Evolutionary conservation across 2,797 vertebrate species (phyloP), one percentile per base, ranked within the genome.

Genomic region (Acrocephalus scirpaceus): DNA sequence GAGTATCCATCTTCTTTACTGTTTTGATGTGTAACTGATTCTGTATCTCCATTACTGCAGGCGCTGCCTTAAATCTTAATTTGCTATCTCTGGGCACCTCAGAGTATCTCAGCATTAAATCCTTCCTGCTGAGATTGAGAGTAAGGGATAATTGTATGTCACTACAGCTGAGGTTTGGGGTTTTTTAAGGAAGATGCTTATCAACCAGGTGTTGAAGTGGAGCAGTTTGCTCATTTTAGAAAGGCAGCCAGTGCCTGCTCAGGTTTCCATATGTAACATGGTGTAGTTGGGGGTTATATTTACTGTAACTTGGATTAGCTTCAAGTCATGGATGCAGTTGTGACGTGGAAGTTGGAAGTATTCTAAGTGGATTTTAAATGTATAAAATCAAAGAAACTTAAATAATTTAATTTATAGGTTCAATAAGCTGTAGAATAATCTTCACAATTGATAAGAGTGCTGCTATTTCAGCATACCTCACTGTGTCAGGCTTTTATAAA

Each of bases 1-100:
- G 97, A 98, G 98, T 98, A 82, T 45, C 48, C 16, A 2, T 81
- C 50, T 42, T 74, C 16, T 47, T 84, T 23, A 13, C 27, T n/a
- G 2, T 75, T 81, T 61, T 88, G 50, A 26, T 67, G 7, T 4
- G 3, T 74, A 50, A 50, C 19, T 84, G 44, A 36, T 72, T 85
- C 25, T 44, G 0, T 81, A 54, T 65, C 45, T 47, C 15, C 29
- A 21, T 74, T 42, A 26, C 47, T 64, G 32, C 47, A 69, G 29
- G 16, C 20, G 2, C 25, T 81, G 12, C 70, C 19, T 66, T 64
- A 50, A 47, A 29, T 86, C 19, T 32, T 67, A 32, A 45, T 56
- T 60, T 90, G 18, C 45, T 75, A 4, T 34, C 36, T 44, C 22
- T 69, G n/a, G 16, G 27, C 29, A 23, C 30, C 57, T 88, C 12